Base-by-base conservation (phyloP, 2,888 invertebrate genomes). In the Chrysomela aeneicollis region DNA sequence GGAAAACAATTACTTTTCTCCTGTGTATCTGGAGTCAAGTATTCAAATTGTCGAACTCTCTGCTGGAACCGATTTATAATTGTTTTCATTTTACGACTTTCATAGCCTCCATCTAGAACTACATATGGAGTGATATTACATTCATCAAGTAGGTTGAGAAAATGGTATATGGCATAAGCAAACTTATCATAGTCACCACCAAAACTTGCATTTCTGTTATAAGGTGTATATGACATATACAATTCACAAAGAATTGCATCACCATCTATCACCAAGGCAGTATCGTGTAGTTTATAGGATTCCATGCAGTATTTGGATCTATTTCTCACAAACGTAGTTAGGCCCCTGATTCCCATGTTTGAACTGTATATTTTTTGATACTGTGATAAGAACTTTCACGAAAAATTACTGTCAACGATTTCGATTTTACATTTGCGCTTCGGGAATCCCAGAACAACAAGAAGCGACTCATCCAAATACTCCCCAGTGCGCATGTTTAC, bases 141-240 rank as follows among this genome's bases (percentile, higher is more conserved):
- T 76, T 87, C 87, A 9, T 84, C 82, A 9, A 95, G 80, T 10
- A 88, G 84, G 51, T 88, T 85, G 72, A 95, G 93, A 77, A 94
- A 94, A 54, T 86, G 84, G 46, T 84, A 82, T 0, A 92, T 85
- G n/a, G 84, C 84, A 6, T 87, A 81, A n/a, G 88, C 89, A 79
- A 88, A 93, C 68, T 88, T 88, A 75, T 94, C 92, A 76, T 94
- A 94, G 79, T 95, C 94, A 0, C 95, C 95, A 1, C 94, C 94
- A 79, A 94, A 95, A 2, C 90, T 90, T 52, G 90, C 89, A 74
- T 87, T 86, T 37, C 30, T 51, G n/a, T n/a, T n/a, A 58, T 69
- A 66, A 58, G 89, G 85, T 22, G 57, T 60, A 61, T 87, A 82
- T 71, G 85, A 83, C 70, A 85, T 85, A 76, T 92, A 94, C 1